Base-by-base conservation (phyloP, 2,888 invertebrate genomes). In the Anthophora plumipes region DNA sequence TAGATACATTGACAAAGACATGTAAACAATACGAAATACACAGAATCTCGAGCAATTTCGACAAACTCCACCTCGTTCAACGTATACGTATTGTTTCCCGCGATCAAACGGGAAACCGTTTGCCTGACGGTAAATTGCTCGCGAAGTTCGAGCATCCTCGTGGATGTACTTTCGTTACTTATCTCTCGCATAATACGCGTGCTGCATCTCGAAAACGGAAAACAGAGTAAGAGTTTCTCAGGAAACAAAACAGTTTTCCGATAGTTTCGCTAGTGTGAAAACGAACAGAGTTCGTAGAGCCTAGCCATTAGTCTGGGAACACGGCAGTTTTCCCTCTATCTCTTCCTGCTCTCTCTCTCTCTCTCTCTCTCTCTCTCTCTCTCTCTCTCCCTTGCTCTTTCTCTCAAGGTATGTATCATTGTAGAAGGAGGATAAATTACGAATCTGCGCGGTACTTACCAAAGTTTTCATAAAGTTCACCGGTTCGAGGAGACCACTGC, bases 391-490 rank as follows among this genome's bases (percentile, higher is more conserved):
- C n/a, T n/a, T n/a, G n/a, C 46, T 12, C 20, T 8, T 8, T 20
- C 20, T 39, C 1, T 1, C 11, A 46, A 17, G 77, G 52, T 71
- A 70, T 75, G 73, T 88, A 88, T 88, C 80, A 85, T 72, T 64
- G 76, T 48, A 60, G 57, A 68, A 72, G 75, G 48, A 77, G 86
- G 77, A 72, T 80, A 81, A 78, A 85, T 83, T 71, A 77, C 64
- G 74, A 84, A 86, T 79, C 84, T 61, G 67, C 57, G 31, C 57
- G 11, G 57, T 61, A 79, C 85, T 88, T 78, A 86, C 86, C 89
- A 52, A 80, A 86, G 83, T 83, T 89, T 77, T 89, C 88, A 85
- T 88, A 77, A 85, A 82, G 77, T 80, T 88, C 83, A 73, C 66
- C 54, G 68, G 68, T 66, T 64, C 39, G 74, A 57, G 59, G 46